Percentiles rank a stretch among this genome's conserved stretches.
Evolutionary conservation across 2,888 invertebrate species (phyloP).

Genomic region (Trissolcus japonicus): DNA sequence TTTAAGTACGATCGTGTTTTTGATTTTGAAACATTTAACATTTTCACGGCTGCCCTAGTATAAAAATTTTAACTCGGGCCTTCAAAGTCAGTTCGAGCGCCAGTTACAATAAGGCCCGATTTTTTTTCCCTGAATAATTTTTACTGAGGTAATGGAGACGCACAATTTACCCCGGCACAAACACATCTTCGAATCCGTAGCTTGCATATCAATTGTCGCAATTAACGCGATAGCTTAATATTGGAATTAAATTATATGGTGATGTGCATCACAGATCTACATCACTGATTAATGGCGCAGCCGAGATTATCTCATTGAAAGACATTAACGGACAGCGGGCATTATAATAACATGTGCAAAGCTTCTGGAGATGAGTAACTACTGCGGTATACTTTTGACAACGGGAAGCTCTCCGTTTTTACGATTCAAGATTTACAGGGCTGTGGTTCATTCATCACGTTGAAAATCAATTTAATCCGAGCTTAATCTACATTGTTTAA

Average conservation of each 20-base stretch:
- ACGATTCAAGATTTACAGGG: constrained; percentile 15
- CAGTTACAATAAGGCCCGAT: too few species aligned
- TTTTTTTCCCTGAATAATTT: too few species aligned
- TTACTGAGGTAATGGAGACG: too few species aligned
- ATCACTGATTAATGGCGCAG: constrained; percentile 51
- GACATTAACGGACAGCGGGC: constrained; percentile 33
- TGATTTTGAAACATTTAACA: neutral
- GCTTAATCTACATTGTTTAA: too few species aligned
- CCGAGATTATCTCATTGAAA: constrained; percentile 55
- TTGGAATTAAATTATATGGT: constrained; percentile 56
- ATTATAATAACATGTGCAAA: constrained; percentile 39
- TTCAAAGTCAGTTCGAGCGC: too few species aligned
- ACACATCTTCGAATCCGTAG: constrained; percentile 41
- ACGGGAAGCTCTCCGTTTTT: constrained; percentile 20
- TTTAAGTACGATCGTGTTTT: neutral
- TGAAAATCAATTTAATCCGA: too few species aligned
- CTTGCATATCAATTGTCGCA: constrained; percentile 58
- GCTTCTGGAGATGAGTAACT: constrained; percentile 10
- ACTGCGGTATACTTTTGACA: constrained; percentile 15
- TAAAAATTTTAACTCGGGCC: too few species aligned
- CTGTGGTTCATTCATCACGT: too few species aligned
- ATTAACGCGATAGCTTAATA: constrained; percentile 60
- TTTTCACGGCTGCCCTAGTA: too few species aligned
- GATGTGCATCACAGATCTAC: constrained; percentile 45
- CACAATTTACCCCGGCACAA: too few species aligned